phyloP scores from a whole-genome alignment of 23 tunicate genomes.

The Styela clava region DNA sequence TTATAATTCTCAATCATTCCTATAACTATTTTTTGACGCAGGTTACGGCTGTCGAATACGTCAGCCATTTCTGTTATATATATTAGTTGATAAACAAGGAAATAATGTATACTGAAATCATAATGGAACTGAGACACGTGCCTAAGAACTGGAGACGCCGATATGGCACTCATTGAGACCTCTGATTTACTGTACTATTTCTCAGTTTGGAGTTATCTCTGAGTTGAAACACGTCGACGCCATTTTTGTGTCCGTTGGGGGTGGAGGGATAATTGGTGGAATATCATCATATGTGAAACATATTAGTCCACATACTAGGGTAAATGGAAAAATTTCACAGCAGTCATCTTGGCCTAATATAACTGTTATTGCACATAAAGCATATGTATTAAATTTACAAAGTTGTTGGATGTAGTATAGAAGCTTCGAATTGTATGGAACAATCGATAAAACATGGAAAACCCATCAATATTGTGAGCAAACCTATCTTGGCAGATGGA shows the following conservation, averaged over 20 bases:
- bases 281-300: slow-evolving; percentile 48
- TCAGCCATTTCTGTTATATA: background rate
- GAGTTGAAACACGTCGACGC: slow-evolving; percentile 57
- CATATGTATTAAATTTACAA: background rate
- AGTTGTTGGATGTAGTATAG: slow-evolving; percentile 66
- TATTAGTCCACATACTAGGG: background rate
- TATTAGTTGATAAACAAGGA: background rate
- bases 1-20: too few species aligned
- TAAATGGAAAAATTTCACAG: too few species aligned
- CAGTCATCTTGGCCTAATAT: too few species aligned
- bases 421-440: slow-evolving; percentile 63
- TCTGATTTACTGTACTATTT: too few species aligned
- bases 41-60: too few species aligned
- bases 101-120: too few species aligned
- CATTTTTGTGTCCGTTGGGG: slow-evolving; percentile 75
- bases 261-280: slow-evolving; percentile 81
- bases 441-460: slow-evolving; percentile 72
- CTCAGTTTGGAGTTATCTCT: background rate
- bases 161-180: too few species aligned
- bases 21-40: too few species aligned
- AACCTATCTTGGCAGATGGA: slow-evolving; percentile 66
- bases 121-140: too few species aligned
- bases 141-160: too few species aligned
- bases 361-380: too few species aligned
- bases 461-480: slow-evolving; percentile 41